Percentiles rank a stretch among this genome's conserved stretches.
Conservation (phyloP, 2,797 vertebrate genomes). For the Dallia pectoralis region DNA sequence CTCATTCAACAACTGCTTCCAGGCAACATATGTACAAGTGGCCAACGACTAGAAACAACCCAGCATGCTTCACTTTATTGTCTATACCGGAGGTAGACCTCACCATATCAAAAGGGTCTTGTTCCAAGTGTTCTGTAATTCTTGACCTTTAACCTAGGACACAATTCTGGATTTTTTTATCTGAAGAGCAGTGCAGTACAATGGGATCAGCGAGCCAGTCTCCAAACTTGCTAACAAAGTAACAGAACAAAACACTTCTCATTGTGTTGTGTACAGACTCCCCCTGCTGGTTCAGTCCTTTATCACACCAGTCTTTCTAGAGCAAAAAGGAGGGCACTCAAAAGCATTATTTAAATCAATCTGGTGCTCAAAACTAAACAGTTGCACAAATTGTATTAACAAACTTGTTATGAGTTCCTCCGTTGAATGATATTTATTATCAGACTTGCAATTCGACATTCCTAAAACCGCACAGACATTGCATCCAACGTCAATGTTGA, state of each 20-base stretch:
- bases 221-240: background rate
- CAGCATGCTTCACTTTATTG: background rate
- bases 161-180: constrained; percentile 30
- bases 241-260: background rate
- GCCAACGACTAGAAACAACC: constrained; percentile 27
- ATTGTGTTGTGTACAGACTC: constrained; percentile 24
- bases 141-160: constrained; percentile 6
- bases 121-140: constrained; percentile 7
- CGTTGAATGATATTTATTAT: too few species aligned
- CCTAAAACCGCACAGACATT: background rate
- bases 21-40: constrained; percentile 40
- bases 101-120: constrained; percentile 19
- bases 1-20: constrained; percentile 50
- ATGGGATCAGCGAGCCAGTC: background rate
- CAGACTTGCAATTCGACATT: background rate
- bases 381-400: too few species aligned
- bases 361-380: too few species aligned
- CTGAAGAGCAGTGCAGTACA: background rate
- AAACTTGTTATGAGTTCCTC: too few species aligned
- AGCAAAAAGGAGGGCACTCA: too few species aligned
- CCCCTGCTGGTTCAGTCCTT: constrained; percentile 32
- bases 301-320: background rate
- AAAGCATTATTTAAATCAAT: too few species aligned
- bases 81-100: constrained; percentile 3
- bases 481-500: background rate